phyloP scores from a whole-genome alignment of 2,888 invertebrate species.

The Pristionchus fissidentatus region DNA sequence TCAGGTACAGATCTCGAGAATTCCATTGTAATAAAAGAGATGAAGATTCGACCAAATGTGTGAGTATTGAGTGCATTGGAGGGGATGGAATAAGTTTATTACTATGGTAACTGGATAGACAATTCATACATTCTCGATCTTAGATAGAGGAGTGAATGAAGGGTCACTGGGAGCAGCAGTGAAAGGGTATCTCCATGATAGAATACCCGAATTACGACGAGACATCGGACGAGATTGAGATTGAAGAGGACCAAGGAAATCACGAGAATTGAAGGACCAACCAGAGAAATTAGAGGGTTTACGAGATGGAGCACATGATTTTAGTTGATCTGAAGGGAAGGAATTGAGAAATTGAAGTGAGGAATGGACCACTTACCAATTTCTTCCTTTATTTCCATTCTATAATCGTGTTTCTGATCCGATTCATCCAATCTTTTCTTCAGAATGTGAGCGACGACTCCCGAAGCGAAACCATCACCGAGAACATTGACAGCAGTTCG shows the following conservation, averaged over 20 bases:
- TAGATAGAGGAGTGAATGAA: constrained; percentile 59
- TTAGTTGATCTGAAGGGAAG: constrained; percentile 59
- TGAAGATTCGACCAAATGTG: neutral
- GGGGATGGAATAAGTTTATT: neutral
- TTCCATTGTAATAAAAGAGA: constrained; percentile 36
- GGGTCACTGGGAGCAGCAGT: constrained; percentile 52
- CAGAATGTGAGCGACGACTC: constrained; percentile 67
- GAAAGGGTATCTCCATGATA: constrained; percentile 43
- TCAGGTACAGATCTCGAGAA: constrained; percentile 35
- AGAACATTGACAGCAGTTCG: constrained; percentile 73
- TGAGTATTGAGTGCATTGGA: neutral
- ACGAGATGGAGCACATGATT: constrained; percentile 57
- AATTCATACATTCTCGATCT: constrained; percentile 58
- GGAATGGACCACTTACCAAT: constrained; percentile 55
- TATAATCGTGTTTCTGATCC: constrained; percentile 67
- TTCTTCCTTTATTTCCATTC: constrained; percentile 69
- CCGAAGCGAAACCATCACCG: constrained; percentile 73
- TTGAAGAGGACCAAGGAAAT: constrained; percentile 41
- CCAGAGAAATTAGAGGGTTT: constrained; percentile 40
- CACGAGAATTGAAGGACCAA: constrained; percentile 47
- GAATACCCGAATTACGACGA: constrained; percentile 22
- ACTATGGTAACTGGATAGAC: neutral
- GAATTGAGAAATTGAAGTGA: neutral
- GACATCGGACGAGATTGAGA: constrained; percentile 37
- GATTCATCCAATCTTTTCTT: constrained; percentile 61